Conservation (phyloP, 2,797 vertebrate genomes). For the Sebastes taczanowskii region DNA sequence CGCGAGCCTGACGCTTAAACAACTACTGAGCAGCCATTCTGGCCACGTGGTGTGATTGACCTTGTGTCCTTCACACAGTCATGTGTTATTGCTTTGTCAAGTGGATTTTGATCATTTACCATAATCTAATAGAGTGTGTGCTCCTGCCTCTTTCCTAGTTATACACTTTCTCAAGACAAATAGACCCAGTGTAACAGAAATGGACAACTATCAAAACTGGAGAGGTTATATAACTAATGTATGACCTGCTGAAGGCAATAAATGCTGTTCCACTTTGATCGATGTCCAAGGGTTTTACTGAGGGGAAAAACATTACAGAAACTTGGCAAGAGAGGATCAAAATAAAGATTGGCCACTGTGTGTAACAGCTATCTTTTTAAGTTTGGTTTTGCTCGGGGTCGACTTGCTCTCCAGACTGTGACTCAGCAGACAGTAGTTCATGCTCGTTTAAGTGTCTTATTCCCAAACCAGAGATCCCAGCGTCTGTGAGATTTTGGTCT, state of each 20-base stretch:
- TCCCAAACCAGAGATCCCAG: slow-evolving; percentile 10
- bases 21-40: neutral
- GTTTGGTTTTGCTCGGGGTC: neutral
- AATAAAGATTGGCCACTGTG: neutral
- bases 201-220: neutral
- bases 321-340: slow-evolving; percentile 3
- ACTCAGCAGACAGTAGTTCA: slow-evolving; percentile 12
- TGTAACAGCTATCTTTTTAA: slow-evolving; percentile 14
- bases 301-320: neutral
- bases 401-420: neutral
- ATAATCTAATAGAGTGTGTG: neutral
- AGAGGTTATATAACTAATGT: slow-evolving; percentile 5
- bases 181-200: neutral
- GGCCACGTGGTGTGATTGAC: neutral
- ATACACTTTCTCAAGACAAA: neutral
- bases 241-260: neutral
- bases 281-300: neutral
- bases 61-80: slow-evolving; percentile 1
- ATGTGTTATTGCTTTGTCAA: neutral
- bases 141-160: neutral
- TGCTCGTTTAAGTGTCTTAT: neutral
- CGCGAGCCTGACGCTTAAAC: no score
- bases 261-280: slow-evolving; percentile 2
- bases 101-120: slow-evolving; percentile 14
- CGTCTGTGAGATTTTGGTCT: neutral